Evolutionary conservation across 2,888 invertebrate species (phyloP).

Genomic region (Eilema caniola): DNA sequence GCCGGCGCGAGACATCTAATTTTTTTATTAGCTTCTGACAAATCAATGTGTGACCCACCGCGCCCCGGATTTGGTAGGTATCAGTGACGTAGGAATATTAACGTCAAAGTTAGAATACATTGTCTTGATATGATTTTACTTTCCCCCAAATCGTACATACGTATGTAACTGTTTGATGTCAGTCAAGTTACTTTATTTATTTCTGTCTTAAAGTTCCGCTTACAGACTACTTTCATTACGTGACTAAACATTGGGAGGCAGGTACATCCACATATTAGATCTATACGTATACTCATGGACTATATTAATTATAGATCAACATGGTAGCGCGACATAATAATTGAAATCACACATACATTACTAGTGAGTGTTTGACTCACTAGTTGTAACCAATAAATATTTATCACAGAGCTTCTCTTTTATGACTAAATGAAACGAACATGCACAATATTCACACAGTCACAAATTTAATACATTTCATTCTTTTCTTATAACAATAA

Average conservation of each 20-base stretch:
- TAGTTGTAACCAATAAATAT: neutral
- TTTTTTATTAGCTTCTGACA: conserved; percentile 30
- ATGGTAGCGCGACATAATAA: no score
- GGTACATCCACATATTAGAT: neutral
- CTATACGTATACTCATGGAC: neutral
- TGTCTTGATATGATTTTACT: conserved; percentile 13
- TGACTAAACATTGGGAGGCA: neutral
- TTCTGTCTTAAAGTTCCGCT: no score
- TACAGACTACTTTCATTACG: neutral
- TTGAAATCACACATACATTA: no score
- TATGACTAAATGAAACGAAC: neutral
- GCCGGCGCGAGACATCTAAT: conserved; percentile 12
- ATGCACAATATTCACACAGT: neutral
- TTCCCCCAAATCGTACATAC: neutral
- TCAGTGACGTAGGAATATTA: conserved; percentile 27
- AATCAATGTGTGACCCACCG: no score
- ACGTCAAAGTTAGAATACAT: neutral
- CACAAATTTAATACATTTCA: conserved; percentile 4
- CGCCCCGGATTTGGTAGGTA: conserved; percentile 11
- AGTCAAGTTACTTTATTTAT: no score
- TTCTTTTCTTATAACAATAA: neutral
- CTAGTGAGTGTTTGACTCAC: no score
- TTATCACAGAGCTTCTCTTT: neutral
- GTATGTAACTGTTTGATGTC: no score
- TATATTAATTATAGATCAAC: no score